Percentiles rank a stretch among this genome's conserved stretches.
Conservation (phyloP, 1,140 invertebrate species). For the Calliopsis andreniformis region DNA sequence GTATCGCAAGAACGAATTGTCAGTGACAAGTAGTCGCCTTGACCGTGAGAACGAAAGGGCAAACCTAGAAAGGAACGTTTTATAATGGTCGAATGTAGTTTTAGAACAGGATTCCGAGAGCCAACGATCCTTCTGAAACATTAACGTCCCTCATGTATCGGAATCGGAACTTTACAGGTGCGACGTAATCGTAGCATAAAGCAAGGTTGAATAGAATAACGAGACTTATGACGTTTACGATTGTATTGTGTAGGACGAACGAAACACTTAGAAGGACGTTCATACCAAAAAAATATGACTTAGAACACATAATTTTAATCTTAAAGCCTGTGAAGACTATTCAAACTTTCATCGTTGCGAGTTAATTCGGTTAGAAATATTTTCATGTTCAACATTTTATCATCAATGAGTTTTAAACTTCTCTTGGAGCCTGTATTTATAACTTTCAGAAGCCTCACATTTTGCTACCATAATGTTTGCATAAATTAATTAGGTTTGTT, state of each 20-base stretch:
- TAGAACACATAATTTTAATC: too few relatives aligned
- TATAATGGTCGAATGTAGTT: neutral
- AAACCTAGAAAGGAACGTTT: neutral
- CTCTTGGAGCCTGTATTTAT: too few relatives aligned
- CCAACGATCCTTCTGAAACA: constrained; percentile 17
- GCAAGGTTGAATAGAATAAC: constrained; percentile 54
- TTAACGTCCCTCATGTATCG: constrained; percentile 12
- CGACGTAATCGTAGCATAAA: constrained; percentile 24
- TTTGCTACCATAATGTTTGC: too few relatives aligned
- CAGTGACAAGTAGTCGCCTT: constrained; percentile 3
- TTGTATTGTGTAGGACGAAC: constrained; percentile 7
- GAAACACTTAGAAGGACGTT: constrained; percentile 35
- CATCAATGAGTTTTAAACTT: too few relatives aligned
- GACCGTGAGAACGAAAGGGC: constrained; percentile 16
- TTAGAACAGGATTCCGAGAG: neutral
- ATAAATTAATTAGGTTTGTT: too few relatives aligned
- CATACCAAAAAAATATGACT: neutral
- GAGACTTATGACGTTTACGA: neutral
- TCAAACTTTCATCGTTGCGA: too few relatives aligned
- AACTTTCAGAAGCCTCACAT: too few relatives aligned
- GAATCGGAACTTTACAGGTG: constrained; percentile 29
- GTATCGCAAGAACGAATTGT: neutral
- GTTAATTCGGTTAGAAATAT: too few relatives aligned
- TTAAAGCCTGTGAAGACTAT: too few relatives aligned
- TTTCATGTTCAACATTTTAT: too few relatives aligned